Percentiles rank a stretch among this genome's conserved stretches.
Evolutionary conservation across 1,140 invertebrate genomes (phyloP).

Genomic region (Chrysopa pallens): DNA sequence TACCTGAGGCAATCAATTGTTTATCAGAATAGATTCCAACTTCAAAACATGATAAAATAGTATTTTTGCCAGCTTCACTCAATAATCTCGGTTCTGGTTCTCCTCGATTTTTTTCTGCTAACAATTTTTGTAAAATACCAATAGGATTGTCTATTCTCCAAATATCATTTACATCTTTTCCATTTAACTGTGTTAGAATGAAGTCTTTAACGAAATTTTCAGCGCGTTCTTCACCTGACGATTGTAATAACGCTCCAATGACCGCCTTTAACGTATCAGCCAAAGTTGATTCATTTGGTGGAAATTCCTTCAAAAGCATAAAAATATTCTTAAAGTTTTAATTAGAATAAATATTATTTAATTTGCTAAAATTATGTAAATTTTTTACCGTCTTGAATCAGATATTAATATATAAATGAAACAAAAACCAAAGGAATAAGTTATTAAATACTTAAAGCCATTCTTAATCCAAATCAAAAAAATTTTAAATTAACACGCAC

Average conservation of each 20-base stretch:
- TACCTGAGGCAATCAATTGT: slow-evolving; percentile 64
- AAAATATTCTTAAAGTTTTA: slow-evolving; percentile 5
- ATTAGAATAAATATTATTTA: too few species aligned
- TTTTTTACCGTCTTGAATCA: neutral
- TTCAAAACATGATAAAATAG: slow-evolving; percentile 61
- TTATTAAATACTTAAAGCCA: too few species aligned
- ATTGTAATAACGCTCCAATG: slow-evolving; percentile 52
- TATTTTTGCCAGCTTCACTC: slow-evolving; percentile 53
- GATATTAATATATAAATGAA: slow-evolving; percentile 1
- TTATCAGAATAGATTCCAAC: slow-evolving; percentile 75
- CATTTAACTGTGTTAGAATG: slow-evolving; percentile 56
- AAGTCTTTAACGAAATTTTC: slow-evolving; percentile 74
- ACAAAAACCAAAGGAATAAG: slow-evolving; percentile 7
- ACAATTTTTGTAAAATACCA: slow-evolving; percentile 43
- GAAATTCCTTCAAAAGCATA: slow-evolving; percentile 48
- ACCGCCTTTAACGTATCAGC: slow-evolving; percentile 67
- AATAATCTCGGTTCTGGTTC: slow-evolving; percentile 62
- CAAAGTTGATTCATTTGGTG: slow-evolving; percentile 43
- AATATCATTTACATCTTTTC: slow-evolving; percentile 60
- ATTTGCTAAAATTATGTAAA: too few species aligned
- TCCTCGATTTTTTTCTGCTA: slow-evolving; percentile 24
- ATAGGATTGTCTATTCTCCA: slow-evolving; percentile 66
- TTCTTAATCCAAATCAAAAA: too few species aligned
- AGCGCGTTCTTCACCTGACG: slow-evolving; percentile 36
- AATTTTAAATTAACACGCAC: too few species aligned